Conservation (phyloP, 35 echinoderm and acorn worm genomes). For the Heliocidaris erythrogramma region DNA sequence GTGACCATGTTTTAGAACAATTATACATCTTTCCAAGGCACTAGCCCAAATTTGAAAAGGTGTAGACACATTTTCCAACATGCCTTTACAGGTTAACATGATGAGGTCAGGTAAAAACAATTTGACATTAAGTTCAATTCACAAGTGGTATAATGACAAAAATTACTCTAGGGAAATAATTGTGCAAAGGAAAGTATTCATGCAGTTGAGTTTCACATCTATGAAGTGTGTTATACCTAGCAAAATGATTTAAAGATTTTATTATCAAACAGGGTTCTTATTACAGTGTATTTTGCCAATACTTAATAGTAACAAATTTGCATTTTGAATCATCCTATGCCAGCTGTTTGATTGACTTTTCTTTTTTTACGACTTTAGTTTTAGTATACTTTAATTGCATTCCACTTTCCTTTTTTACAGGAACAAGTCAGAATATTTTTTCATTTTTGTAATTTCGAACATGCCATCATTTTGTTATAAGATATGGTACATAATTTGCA, state of each 20-base stretch:
- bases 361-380: background rate
- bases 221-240: background rate
- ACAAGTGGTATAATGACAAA: background rate
- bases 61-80: background rate
- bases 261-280: background rate
- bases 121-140: background rate
- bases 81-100: background rate
- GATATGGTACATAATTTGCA: background rate
- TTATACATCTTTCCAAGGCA: background rate
- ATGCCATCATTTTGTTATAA: background rate
- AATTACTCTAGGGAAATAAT: background rate
- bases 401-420: background rate
- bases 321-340: background rate
- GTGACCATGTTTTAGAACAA: too few species aligned
- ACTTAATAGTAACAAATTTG: background rate
- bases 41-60: background rate
- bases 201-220: background rate
- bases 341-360: background rate
- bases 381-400: background rate
- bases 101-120: background rate
- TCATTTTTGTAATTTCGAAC: background rate
- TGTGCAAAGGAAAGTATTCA: background rate
- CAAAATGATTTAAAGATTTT: background rate
- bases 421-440: background rate
- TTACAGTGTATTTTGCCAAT: background rate